phyloP scores from a whole-genome alignment of 2,888 invertebrate species.

The Acleris cristana region DNA sequence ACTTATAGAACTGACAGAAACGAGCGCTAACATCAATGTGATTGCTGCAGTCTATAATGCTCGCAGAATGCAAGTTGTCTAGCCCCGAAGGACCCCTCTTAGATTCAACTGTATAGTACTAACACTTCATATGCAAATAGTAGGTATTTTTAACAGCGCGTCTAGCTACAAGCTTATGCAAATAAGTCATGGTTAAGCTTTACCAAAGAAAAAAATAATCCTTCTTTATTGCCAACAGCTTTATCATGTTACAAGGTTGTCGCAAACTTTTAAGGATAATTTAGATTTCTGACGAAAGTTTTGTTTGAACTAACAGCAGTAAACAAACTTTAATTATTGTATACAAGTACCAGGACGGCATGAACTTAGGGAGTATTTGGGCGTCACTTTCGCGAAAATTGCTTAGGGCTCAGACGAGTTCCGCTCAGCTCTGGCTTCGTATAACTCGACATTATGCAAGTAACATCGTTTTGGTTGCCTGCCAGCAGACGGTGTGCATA shows the following conservation, averaged over 20 bases:
- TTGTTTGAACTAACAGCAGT: neutral
- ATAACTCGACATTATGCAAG: conserved; percentile 78
- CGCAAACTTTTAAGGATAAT: conserved; percentile 21
- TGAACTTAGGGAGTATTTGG: neutral
- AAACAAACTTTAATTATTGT: conserved; percentile 16
- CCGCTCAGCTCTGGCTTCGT: conserved; percentile 56
- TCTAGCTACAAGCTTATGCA: conserved; percentile 7
- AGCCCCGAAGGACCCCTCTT: too few relatives aligned
- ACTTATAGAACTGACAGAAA: too few relatives aligned
- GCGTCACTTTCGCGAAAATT: conserved; percentile 55
- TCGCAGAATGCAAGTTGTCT: too few relatives aligned
- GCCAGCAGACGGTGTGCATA: conserved; percentile 65
- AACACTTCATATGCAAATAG: neutral
- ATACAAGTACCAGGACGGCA: conserved; percentile 10
- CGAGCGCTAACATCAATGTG: too few relatives aligned
- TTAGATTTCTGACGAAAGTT: conserved; percentile 10
- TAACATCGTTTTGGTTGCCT: conserved; percentile 78
- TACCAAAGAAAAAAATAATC: conserved; percentile 1
- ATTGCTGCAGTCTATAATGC: too few relatives aligned
- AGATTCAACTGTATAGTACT: neutral
- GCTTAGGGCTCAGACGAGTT: conserved; percentile 64
- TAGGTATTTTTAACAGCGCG: neutral
- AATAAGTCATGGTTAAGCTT: conserved; percentile 1
- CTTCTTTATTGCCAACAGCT: conserved; percentile 8
- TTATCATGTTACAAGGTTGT: conserved; percentile 7